Evolutionary conservation across 2,888 invertebrate genomes (phyloP), one percentile per base, ranked within the genome.

Genomic region (Didymodactylos carnosus): DNA sequence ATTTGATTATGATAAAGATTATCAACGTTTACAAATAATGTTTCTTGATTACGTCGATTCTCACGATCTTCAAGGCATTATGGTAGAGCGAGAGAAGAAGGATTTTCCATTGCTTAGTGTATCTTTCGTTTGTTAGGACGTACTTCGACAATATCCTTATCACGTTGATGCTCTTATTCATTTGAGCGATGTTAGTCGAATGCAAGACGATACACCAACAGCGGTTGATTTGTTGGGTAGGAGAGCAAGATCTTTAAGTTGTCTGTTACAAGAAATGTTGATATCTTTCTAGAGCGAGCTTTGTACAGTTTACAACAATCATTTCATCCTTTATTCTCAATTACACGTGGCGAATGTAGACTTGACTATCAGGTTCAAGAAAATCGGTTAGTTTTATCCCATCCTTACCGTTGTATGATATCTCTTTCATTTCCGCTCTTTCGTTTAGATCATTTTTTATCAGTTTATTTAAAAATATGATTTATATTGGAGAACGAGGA

Each of bases 81-180:
- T 89, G 77, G 89, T 88, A 80, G n/a, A 82, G 85, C n/a, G n/a
- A n/a, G n/a, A n/a, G n/a, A n/a, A n/a, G n/a, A n/a, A n/a, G n/a
- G n/a, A n/a, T n/a, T n/a, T n/a, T 72, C 19, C 13, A 11, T 69
- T 72, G 35, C 25, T 23, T 62, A 39, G 39, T n/a, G 10, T 35
- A 70, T 70, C 62, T 11, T 70, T 73, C 53, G 62, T 11, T 6
- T 82, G 82, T 27, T 79, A 88, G 88, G 84, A 86, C 76, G 87
- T 91, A 75, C 86, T 90, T 71, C 88, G 89, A 78, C 84, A 87
- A 40, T 87, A 90, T 81, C 89, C 90, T 0, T 90, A 89, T 80
- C 91, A 92, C 79, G 87, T 91, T 46, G 91, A 91, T 81, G 87
- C 89, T 1, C 83, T 91, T 72, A 86, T 91, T 74, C 91, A 91